Percentiles rank a stretch among this genome's conserved stretches.
These are phyloP conservation scores for Agriopis aurantiaria DNA, from an alignment of 2,888 invertebrate species.

Conservation along the genomic window DNA sequence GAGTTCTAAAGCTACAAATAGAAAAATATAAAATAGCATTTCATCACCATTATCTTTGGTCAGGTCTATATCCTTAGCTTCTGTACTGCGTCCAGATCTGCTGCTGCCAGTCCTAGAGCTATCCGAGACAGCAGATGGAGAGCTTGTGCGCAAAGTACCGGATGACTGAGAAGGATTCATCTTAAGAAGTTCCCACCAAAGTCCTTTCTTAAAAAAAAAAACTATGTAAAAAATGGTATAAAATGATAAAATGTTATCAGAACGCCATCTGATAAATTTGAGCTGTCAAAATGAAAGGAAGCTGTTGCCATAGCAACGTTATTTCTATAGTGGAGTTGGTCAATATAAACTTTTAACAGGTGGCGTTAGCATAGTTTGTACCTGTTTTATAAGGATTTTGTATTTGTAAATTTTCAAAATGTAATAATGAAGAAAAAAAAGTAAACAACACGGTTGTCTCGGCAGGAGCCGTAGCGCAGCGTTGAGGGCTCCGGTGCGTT, in stretches of 20 bases:
- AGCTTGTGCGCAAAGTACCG: slow-evolving; percentile 57
- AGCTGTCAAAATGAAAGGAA: neutral
- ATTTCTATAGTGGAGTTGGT: neutral
- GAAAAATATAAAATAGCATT: neutral
- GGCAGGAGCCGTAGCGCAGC: too few relatives aligned
- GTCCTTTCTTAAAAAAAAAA: slow-evolving; percentile 1
- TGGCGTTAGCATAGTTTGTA: too few relatives aligned
- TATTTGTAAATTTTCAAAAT: too few relatives aligned
- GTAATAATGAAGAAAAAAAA: too few relatives aligned
- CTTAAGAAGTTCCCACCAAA: neutral
- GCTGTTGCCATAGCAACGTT: slow-evolving; percentile 10
- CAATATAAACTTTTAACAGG: too few relatives aligned
- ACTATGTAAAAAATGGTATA: neutral
- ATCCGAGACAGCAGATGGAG: slow-evolving; percentile 66
- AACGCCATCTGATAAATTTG: slow-evolving; percentile 3
- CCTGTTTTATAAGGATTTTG: too few relatives aligned
- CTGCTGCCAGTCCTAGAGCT: slow-evolving; percentile 69
- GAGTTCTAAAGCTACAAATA: neutral
- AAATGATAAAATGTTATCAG: neutral
- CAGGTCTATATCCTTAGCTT: slow-evolving; percentile 62
- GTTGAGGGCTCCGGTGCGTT: too few relatives aligned
- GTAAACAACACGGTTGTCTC: too few relatives aligned
- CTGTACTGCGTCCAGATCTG: slow-evolving; percentile 51
- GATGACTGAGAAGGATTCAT: slow-evolving; percentile 43
- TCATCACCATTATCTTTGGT: slow-evolving; percentile 73